These are phyloP conservation scores for Puntigrus tetrazona DNA, from an alignment of 2,113 vertebrate species.

Conservation along the genomic window DNA sequence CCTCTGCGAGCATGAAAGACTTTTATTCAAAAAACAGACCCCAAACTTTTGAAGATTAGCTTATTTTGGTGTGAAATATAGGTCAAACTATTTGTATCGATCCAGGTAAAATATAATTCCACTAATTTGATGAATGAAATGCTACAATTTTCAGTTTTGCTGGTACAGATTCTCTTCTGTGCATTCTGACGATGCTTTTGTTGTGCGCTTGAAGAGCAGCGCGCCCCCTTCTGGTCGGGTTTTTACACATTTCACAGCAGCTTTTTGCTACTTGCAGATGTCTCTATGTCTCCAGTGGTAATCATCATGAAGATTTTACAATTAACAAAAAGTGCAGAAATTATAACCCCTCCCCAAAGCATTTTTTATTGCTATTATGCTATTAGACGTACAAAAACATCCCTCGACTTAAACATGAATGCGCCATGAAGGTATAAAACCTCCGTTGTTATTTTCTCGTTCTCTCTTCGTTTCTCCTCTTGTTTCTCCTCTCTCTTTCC, in stretches of 20 bases:
- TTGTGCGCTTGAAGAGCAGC: constrained; percentile 14
- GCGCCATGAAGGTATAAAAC: not conserved
- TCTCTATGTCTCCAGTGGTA: not conserved
- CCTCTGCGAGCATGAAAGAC: not conserved
- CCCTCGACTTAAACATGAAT: not conserved
- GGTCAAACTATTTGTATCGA: not conserved
- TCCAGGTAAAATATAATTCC: not conserved
- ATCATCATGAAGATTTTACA: not conserved
- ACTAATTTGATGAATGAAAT: not conserved
- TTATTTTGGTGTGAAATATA: not conserved
- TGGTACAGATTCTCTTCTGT: not conserved
- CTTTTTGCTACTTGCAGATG: not conserved
- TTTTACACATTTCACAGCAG: not conserved
- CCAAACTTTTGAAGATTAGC: not conserved
- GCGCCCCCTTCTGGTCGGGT: constrained; percentile 50
- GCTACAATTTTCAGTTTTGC: not conserved
- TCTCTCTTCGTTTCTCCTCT: constrained; percentile 26
- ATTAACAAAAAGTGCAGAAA: not conserved
- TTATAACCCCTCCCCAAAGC: not conserved
- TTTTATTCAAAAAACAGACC: not conserved
- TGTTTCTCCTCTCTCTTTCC: not conserved
- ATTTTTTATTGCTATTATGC: not conserved
- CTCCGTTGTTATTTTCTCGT: not conserved
- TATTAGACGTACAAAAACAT: too few relatives aligned
- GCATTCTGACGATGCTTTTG: not conserved